Percentiles rank a stretch among this genome's conserved stretches.
phyloP scores from a whole-genome alignment of 2,797 vertebrate genomes.

The Rhinatrema bivittatum region DNA sequence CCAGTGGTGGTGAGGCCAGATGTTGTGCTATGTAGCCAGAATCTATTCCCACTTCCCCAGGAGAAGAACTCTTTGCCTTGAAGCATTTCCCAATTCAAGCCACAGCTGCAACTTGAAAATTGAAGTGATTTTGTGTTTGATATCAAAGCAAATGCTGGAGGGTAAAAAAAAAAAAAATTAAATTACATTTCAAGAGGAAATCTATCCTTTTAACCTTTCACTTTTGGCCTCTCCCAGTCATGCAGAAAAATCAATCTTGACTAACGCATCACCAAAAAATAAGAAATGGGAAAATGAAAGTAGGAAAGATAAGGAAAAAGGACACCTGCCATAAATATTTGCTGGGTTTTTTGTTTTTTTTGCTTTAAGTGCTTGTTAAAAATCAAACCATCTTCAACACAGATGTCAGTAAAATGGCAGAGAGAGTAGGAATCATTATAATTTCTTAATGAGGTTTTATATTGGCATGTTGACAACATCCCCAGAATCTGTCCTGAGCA shows the following conservation, averaged over 20 bases:
- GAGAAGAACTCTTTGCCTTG: no score
- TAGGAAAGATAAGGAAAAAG: no score
- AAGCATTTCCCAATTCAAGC: background rate
- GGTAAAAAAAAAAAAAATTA: no score
- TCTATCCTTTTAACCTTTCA: conserved; percentile 58
- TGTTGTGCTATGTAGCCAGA: no score
- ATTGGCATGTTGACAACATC: no score
- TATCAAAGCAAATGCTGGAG: conserved; percentile 36
- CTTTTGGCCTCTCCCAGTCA: conserved; percentile 49
- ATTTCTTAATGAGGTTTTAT: no score
- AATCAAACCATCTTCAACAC: no score
- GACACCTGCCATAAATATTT: conserved; percentile 22
- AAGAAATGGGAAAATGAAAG: conserved; percentile 35
- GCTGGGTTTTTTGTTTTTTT: no score
- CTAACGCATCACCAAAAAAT: conserved; percentile 51
- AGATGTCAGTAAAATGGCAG: no score
- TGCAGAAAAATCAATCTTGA: conserved; percentile 60
- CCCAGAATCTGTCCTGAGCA: no score
- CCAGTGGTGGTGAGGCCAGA: no score
- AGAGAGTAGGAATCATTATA: no score
- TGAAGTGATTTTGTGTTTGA: conserved; percentile 40
- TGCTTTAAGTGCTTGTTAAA: conserved; percentile 35
- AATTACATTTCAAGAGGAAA: conserved; percentile 56
- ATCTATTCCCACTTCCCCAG: background rate
- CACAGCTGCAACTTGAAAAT: conserved; percentile 38